Conservation (phyloP, 2,113 vertebrate species). For the Sus scrofa region T2T-Sscrofa CM000823.6:60272501-60273000, state of each 20-base stretch:
- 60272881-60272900: conserved; percentile 81
- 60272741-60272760: neutral
- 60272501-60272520: neutral
- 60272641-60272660: neutral
- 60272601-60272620: neutral
- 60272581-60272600: conserved; percentile 4
- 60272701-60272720: neutral
- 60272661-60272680: conserved; percentile 13
- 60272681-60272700: too few relatives aligned
- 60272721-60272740: neutral
- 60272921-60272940: conserved; percentile 89
- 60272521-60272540: conserved; percentile 14
- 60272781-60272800: conserved; percentile 22
- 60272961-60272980: conserved; percentile 91
- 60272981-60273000: conserved; percentile 87
- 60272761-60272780: neutral
- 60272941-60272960: conserved; percentile 89
- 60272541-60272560: conserved; percentile 11
- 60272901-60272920: conserved; percentile 85
- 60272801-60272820: neutral
- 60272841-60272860: neutral
- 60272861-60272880: neutral
- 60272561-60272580: conserved; percentile 2
- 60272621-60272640: neutral
- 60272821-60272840: neutral